These are phyloP conservation scores for Ibycter americanus DNA, from an alignment of 2,797 vertebrate genomes.

Conservation along the genomic window DNA sequence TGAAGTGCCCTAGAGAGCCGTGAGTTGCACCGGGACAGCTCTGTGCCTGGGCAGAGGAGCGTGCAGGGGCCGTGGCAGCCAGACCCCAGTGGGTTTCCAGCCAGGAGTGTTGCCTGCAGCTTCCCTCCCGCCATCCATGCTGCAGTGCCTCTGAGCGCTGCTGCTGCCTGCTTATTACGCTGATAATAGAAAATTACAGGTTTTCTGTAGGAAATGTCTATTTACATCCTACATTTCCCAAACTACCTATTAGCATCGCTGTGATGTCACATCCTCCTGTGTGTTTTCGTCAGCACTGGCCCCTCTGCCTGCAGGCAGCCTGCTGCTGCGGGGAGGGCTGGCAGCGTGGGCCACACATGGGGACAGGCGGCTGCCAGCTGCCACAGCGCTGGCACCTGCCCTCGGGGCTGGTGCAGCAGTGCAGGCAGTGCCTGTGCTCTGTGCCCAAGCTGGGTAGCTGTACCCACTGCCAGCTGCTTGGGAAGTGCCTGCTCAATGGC, in stretches of 20 bases:
- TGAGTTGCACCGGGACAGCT: background rate
- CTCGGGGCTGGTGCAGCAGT: background rate
- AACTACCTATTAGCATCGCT: constrained; percentile 47
- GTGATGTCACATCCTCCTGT: constrained; percentile 62
- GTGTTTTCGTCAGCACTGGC: background rate
- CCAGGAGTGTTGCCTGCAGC: background rate
- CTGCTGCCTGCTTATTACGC: constrained; percentile 53
- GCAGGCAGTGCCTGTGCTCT: background rate
- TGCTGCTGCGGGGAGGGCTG: background rate
- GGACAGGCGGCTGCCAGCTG: background rate
- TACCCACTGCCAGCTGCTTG: background rate
- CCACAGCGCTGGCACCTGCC: fast-evolving
- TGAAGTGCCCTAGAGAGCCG: fast-evolving
- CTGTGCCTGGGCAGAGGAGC: background rate
- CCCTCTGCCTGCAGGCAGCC: background rate
- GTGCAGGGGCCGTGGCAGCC: background rate
- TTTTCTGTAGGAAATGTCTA: constrained; percentile 59
- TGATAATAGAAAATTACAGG: constrained; percentile 70
- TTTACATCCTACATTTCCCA: constrained; percentile 65
- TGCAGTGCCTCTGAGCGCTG: background rate
- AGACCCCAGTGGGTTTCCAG: background rate
- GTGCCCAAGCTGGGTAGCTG: fast-evolving
- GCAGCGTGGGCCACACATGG: fast-evolving
- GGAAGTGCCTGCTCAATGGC: background rate
- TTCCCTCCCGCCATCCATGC: background rate